Base-by-base conservation (phyloP, 2,888 invertebrate genomes). In the Epinotia demarniana region DNA sequence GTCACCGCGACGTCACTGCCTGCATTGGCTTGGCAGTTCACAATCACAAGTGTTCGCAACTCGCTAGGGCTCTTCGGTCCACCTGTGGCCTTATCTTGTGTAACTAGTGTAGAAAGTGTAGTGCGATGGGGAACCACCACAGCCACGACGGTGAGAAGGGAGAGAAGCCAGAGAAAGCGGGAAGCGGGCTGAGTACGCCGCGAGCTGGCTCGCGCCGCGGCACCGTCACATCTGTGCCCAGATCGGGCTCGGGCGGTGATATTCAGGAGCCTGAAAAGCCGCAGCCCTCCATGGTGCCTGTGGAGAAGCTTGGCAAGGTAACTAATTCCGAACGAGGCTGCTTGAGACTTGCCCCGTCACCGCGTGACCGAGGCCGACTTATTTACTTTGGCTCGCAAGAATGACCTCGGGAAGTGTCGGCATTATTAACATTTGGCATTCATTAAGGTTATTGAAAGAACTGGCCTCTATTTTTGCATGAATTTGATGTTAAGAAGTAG, bases 231-330 rank as follows among this genome's bases (percentile, higher is more conserved):
- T 62, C 85, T 63, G 85, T 86, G 80, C 95, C 95, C 33, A 93
- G 95, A 77, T 96, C 96, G 66, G 95, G 96, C 43, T 96, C 97
- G 39, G 96, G 95, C 13, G 95, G 95, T 19, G 97, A 96, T 84
- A 94, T 96, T 70, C 96, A 95, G 83, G 95, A 96, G 70, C 94
- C 95, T 69, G 96, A 96, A 81, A 95, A 94, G 82, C 94, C 94
- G 77, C 94, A 95, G 43, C 77, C 84, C n/a, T 96, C 96, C 72
- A 94, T 97, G 86, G 93, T 96, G 80, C 97, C 97, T 16, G 94
- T 97, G 69, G 97, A 97, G 86, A 97, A 96, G 90, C 93, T 97
- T 68, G 95, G 96, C 78, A 97, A 97, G 95, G 96, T 96, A 88
- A 88, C 86, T 80, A 33, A 69, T 53, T 55, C 58, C 33, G 79